Conservation (phyloP, 1,140 invertebrate species). For the Archegozetes longisetosus region DNA sequence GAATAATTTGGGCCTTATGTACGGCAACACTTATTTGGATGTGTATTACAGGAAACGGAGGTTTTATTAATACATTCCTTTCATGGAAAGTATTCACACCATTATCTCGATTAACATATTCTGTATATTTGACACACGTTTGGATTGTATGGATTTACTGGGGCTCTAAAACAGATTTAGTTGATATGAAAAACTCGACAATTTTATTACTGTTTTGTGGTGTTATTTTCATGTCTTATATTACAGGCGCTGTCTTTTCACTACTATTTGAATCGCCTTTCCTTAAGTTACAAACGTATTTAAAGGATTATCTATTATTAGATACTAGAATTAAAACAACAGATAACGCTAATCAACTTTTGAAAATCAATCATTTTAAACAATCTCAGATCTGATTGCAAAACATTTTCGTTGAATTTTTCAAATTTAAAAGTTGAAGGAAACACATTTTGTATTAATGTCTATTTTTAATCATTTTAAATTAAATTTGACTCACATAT, state of each 20-base stretch:
- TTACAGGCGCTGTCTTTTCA: slow-evolving; percentile 2
- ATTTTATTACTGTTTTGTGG: slow-evolving; percentile 18
- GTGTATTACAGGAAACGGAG: slow-evolving; percentile 52
- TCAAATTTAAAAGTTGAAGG: too few relatives aligned
- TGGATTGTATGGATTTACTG: neutral
- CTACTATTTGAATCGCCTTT: slow-evolving; percentile 18
- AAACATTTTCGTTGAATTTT: too few relatives aligned
- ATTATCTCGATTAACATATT: slow-evolving; percentile 31
- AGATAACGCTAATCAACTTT: too few relatives aligned
- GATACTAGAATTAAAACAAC: too few relatives aligned
- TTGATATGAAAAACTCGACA: slow-evolving; percentile 4
- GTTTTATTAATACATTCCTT: slow-evolving; percentile 28
- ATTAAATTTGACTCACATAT: too few relatives aligned
- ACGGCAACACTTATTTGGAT: slow-evolving; percentile 72
- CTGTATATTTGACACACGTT: slow-evolving; percentile 30
- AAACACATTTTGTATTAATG: too few relatives aligned
- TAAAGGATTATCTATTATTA: neutral
- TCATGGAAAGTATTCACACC: slow-evolving; percentile 29
- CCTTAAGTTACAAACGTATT: neutral
- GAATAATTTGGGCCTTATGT: slow-evolving; percentile 62
- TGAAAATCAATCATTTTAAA: too few relatives aligned
- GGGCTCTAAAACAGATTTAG: slow-evolving; percentile 5
- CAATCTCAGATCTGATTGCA: too few relatives aligned
- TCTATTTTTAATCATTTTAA: too few relatives aligned
- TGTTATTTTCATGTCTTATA: neutral